Conservation (phyloP, 2,113 vertebrate genomes). For the Urocynchramus pylzowi region DNA sequence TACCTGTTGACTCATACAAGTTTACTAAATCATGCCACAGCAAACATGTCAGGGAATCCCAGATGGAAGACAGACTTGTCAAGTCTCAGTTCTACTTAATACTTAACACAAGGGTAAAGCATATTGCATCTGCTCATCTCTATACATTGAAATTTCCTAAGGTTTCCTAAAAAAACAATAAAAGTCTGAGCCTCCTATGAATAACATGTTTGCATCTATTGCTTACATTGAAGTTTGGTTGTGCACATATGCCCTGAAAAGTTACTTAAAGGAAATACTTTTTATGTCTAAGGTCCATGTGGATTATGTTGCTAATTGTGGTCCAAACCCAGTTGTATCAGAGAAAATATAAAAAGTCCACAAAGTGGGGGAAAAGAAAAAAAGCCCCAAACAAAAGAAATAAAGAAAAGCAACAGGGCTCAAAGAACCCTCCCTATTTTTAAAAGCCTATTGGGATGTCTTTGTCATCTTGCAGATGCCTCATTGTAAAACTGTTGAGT, state of each 20-base stretch:
- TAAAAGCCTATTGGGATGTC: not conserved
- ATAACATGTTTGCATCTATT: not conserved
- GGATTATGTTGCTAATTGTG: not conserved
- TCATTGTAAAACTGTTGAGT: not conserved
- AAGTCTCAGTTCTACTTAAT: not conserved
- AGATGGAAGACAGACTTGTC: not conserved
- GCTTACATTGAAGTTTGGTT: not conserved
- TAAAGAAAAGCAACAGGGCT: not conserved
- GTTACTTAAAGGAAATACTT: not conserved
- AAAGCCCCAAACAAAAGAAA: not conserved
- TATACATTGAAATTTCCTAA: not conserved
- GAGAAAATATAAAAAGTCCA: not conserved
- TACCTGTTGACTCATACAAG: not conserved
- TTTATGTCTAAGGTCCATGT: too few species aligned
- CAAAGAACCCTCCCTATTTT: not conserved
- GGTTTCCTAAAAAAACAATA: not conserved
- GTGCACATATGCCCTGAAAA: not conserved
- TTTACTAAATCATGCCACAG: not conserved
- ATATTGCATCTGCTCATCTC: not conserved
- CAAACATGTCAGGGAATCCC: not conserved
- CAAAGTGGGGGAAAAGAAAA: rapidly evolving
- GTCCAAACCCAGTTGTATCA: not conserved
- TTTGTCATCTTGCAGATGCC: not conserved
- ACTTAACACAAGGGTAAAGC: not conserved
- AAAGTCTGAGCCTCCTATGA: not conserved